Evolutionary conservation across 2,888 invertebrate genomes (phyloP).

Genomic region (Diabrotica balteata): DNA sequence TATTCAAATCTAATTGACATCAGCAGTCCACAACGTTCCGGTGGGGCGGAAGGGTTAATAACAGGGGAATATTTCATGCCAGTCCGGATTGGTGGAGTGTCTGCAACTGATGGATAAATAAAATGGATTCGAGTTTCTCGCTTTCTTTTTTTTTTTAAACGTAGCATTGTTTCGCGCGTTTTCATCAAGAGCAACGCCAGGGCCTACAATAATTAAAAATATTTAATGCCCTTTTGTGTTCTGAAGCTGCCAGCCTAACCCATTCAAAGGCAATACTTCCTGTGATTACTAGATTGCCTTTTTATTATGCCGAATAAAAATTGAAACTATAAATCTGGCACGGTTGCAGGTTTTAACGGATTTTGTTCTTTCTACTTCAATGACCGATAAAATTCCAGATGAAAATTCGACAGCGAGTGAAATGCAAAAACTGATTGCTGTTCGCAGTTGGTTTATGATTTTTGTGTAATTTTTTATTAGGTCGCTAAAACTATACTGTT

Average conservation of each 20-base stretch:
- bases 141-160: constrained; percentile 54
- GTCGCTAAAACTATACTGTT: too few species aligned
- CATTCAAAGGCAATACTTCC: constrained; percentile 28
- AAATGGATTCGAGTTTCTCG: constrained; percentile 52
- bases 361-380: background rate
- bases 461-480: too few species aligned
- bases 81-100: constrained; percentile 42
- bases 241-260: constrained; percentile 8
- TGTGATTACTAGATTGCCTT: constrained; percentile 33
- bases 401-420: background rate
- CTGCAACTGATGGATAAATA: constrained; percentile 58
- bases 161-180: constrained; percentile 53
- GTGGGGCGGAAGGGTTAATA: constrained; percentile 23
- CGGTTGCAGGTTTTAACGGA: constrained; percentile 1
- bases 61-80: constrained; percentile 27
- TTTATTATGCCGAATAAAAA: constrained; percentile 33
- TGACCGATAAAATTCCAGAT: background rate
- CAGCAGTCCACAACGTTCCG: constrained; percentile 12
- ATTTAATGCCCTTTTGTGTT: constrained; percentile 35
- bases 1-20: constrained; percentile 26
- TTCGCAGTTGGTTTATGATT: too few species aligned
- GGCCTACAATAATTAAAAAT: constrained; percentile 44
- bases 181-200: constrained; percentile 31
- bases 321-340: constrained; percentile 24
- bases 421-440: too few species aligned